phyloP scores from a whole-genome alignment of 1,140 invertebrate genomes.

The Druon quercuslanigerum region DNA sequence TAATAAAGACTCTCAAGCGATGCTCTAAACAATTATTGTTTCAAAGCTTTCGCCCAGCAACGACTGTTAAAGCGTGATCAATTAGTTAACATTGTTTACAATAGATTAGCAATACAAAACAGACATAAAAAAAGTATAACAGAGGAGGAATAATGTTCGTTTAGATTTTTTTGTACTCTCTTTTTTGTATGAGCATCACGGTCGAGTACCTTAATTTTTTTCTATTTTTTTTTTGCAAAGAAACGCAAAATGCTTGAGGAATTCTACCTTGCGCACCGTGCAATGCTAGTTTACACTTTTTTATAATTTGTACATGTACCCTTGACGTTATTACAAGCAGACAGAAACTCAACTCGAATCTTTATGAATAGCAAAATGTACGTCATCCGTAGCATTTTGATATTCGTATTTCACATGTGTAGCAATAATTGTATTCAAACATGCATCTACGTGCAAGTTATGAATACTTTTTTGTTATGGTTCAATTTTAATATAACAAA shows the following conservation, averaged over 20 bases:
- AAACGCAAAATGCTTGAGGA: slow-evolving; percentile 8
- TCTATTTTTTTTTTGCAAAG: slow-evolving; percentile 36
- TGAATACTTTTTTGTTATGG: neutral
- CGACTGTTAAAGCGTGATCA: slow-evolving; percentile 18
- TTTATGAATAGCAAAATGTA: slow-evolving; percentile 55
- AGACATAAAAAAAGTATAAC: slow-evolving; percentile 32
- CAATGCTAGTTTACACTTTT: slow-evolving; percentile 44
- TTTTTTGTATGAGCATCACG: slow-evolving; percentile 39
- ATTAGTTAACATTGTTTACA: slow-evolving; percentile 34
- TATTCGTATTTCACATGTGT: slow-evolving; percentile 51
- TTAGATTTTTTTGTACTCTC: slow-evolving; percentile 58
- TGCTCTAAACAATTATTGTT: slow-evolving; percentile 30
- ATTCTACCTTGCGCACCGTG: slow-evolving; percentile 41
- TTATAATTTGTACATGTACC: slow-evolving; percentile 61
- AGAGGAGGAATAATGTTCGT: slow-evolving; percentile 20
- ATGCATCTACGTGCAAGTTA: slow-evolving; percentile 7
- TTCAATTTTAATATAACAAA: neutral
- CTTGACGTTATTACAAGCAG: slow-evolving; percentile 57
- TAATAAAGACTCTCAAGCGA: slow-evolving; percentile 7
- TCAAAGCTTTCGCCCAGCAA: slow-evolving; percentile 5
- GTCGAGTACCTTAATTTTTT: slow-evolving; percentile 36
- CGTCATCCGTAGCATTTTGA: slow-evolving; percentile 47
- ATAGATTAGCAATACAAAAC: slow-evolving; percentile 30
- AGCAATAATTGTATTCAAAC: slow-evolving; percentile 35
- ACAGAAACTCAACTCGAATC: slow-evolving; percentile 44